These are phyloP conservation scores for Petroica traversi DNA, from an alignment of 2,113 vertebrate species.

Conservation along the genomic window DNA sequence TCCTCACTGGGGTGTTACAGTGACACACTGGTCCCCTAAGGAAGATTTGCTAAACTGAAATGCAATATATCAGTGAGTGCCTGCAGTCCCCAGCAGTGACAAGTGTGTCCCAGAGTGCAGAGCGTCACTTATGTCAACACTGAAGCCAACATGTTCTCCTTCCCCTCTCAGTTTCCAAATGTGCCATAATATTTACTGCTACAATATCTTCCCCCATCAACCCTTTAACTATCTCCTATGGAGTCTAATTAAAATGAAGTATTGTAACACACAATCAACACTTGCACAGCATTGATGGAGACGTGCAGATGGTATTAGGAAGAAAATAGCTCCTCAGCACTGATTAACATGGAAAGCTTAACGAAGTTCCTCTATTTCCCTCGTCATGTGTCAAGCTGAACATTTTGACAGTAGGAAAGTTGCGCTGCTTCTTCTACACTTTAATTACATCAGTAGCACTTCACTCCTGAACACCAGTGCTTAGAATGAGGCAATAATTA, in stretches of 20 bases:
- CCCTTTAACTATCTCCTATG: background rate
- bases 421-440: background rate
- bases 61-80: fast-evolving
- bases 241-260: constrained; percentile 55
- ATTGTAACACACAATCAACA: constrained; percentile 6
- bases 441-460: background rate
- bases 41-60: background rate
- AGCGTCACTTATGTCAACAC: background rate
- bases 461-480: background rate
- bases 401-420: background rate
- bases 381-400: background rate
- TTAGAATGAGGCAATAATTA: background rate
- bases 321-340: background rate
- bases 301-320: background rate
- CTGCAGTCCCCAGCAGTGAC: background rate
- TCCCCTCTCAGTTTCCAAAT: background rate
- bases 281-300: background rate
- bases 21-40: background rate
- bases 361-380: background rate
- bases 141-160: background rate
- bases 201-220: background rate
- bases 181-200: constrained; percentile 32
- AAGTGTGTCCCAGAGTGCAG: background rate
- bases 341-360: background rate
- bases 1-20: background rate